A percentile compares a stretch with the other conserved stretches of the same genome.
Conservation (phyloP, 2,113 vertebrate genomes). For the Scalopus aquaticus region DNA sequence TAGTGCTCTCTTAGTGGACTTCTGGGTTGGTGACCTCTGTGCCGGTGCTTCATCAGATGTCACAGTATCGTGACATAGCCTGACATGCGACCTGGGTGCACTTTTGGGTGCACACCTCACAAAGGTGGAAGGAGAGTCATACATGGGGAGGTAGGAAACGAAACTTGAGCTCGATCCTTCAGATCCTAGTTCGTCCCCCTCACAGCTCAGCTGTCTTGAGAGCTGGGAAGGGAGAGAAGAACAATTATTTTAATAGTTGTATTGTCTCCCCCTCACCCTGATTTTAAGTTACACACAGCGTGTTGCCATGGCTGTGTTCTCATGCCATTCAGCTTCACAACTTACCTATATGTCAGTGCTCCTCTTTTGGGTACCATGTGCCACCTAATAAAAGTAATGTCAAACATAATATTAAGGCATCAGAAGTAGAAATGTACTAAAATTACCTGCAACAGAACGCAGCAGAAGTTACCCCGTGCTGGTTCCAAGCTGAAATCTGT, state of each 20-base stretch:
- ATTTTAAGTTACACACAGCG: background rate
- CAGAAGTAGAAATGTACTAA: background rate
- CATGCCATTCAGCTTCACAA: background rate
- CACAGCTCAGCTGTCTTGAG: background rate
- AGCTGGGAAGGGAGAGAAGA: background rate
- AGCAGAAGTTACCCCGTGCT: too few relatives aligned
- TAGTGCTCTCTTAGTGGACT: background rate
- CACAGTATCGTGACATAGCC: background rate
- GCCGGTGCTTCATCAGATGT: background rate
- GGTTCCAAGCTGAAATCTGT: too few relatives aligned
- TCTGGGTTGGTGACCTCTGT: background rate
- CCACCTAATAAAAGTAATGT: background rate
- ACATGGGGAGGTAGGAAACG: too few relatives aligned
- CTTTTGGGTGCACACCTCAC: background rate
- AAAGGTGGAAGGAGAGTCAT: background rate
- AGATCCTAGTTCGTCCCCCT: background rate
- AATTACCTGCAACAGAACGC: background rate
- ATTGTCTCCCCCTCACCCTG: background rate
- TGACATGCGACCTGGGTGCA: background rate
- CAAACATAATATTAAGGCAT: background rate
- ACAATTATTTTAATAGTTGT: background rate
- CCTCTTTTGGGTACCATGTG: background rate
- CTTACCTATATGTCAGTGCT: background rate
- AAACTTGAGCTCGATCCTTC: background rate
- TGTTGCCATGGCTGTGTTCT: background rate